Evolutionary conservation across 2,113 vertebrate species (phyloP).

Genomic region (Fregetta grallaria): DNA sequence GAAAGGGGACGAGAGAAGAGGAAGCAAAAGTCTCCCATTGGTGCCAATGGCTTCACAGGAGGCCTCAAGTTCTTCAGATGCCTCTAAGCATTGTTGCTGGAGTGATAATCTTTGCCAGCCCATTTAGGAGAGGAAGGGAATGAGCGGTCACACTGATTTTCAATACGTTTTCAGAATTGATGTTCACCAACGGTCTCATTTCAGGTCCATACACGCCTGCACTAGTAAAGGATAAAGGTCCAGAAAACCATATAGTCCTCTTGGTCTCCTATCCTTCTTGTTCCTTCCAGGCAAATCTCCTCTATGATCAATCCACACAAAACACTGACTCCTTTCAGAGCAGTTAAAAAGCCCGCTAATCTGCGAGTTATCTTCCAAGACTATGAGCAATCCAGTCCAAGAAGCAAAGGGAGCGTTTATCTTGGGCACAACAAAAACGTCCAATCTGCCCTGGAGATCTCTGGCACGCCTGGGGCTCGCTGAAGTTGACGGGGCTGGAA

Average conservation of each 20-base stretch:
- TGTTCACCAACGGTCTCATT: background rate
- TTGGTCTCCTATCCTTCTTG: background rate
- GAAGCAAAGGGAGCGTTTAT: background rate
- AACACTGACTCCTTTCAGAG: background rate
- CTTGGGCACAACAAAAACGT: background rate
- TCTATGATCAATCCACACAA: background rate
- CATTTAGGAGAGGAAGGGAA: background rate
- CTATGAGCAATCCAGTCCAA: background rate
- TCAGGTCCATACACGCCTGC: background rate
- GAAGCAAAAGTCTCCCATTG: slow-evolving; percentile 27
- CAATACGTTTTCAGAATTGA: background rate
- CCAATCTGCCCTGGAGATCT: slow-evolving; percentile 46
- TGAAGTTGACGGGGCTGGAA: background rate
- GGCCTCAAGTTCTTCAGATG: slow-evolving; percentile 49
- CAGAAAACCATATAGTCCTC: background rate
- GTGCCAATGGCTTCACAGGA: slow-evolving; percentile 43
- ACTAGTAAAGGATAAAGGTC: background rate
- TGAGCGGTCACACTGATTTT: background rate
- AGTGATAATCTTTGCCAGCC: slow-evolving; percentile 30
- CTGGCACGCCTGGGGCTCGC: background rate
- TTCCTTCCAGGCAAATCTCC: slow-evolving; percentile 8
- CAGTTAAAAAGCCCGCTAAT: background rate
- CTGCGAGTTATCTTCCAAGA: background rate
- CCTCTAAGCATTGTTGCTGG: slow-evolving; percentile 36
- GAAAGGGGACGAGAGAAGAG: background rate